Percentiles rank a stretch among this genome's conserved stretches.
These are phyloP conservation scores for Chaetops frenatus DNA, from an alignment of 2,113 vertebrate genomes.

Conservation along the genomic window DNA sequence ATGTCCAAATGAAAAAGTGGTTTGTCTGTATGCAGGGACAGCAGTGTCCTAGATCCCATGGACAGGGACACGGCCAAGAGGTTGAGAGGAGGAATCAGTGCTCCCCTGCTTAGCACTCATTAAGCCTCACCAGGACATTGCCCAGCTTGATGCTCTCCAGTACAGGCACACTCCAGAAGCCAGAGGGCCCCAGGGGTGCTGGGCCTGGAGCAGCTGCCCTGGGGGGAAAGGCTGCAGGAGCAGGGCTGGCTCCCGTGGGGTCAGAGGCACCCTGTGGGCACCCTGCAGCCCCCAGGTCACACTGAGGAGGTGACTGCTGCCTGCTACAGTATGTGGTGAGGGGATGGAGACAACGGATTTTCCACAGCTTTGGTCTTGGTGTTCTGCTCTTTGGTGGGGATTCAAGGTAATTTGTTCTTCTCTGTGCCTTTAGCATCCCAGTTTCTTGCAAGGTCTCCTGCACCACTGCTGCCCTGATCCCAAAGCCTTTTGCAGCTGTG, in stretches of 20 bases:
- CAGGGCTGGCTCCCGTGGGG: fast-evolving
- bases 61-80: fast-evolving
- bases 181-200: fast-evolving
- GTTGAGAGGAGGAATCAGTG: fast-evolving
- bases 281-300: neutral
- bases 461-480: neutral
- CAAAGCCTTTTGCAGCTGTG: neutral
- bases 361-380: neutral
- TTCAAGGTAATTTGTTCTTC: neutral
- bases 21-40: neutral
- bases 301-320: neutral
- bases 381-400: neutral
- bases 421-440: neutral
- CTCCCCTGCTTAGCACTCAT: neutral
- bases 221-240: neutral
- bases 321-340: neutral
- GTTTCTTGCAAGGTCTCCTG: neutral
- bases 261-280: neutral
- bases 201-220: neutral
- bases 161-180: neutral
- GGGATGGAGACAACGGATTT: neutral
- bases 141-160: neutral
- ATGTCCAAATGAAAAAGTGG: neutral
- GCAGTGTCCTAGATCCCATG: neutral
- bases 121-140: neutral